Percentiles rank a stretch among this genome's conserved stretches.
Evolutionary conservation across 2,888 invertebrate species (phyloP).

Genomic region (Schrankia costaestrigalis): DNA sequence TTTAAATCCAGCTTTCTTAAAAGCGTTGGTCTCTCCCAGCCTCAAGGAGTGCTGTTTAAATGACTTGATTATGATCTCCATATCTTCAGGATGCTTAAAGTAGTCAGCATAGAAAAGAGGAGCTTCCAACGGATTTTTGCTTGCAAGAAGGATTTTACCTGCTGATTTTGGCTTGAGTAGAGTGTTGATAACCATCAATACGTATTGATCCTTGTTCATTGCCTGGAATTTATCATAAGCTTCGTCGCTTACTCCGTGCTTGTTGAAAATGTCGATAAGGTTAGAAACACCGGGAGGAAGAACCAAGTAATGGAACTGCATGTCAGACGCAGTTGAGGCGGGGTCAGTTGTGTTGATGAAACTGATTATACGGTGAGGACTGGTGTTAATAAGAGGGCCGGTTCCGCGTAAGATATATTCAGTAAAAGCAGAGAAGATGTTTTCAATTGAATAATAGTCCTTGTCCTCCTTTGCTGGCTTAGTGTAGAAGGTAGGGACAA

Average conservation of each 20-base stretch:
- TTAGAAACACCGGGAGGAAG: slow-evolving; percentile 78
- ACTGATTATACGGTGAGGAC: slow-evolving; percentile 70
- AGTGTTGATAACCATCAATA: slow-evolving; percentile 80
- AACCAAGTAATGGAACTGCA: slow-evolving; percentile 82
- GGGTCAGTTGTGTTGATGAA: slow-evolving; percentile 77
- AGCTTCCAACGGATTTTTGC: slow-evolving; percentile 83
- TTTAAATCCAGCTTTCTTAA: slow-evolving; percentile 74
- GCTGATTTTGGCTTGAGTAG: slow-evolving; percentile 83
- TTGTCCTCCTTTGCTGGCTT: slow-evolving; percentile 85
- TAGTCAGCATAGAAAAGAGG: slow-evolving; percentile 85
- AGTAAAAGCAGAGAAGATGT: slow-evolving; percentile 55
- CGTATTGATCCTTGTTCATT: slow-evolving; percentile 66
- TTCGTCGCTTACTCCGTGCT: slow-evolving; percentile 60
- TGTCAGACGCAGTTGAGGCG: slow-evolving; percentile 46
- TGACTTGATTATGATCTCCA: slow-evolving; percentile 67
- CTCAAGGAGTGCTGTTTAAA: slow-evolving; percentile 67
- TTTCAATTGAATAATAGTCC: slow-evolving; percentile 69
- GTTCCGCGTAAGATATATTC: slow-evolving; percentile 73
- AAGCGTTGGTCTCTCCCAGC: slow-evolving; percentile 72
- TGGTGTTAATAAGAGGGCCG: slow-evolving; percentile 63
- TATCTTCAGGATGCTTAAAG: slow-evolving; percentile 80
- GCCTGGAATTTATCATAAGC: slow-evolving; percentile 63
- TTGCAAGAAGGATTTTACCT: slow-evolving; percentile 81
- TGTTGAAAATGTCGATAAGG: slow-evolving; percentile 55
- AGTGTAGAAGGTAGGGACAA: slow-evolving; percentile 85